phyloP scores from a whole-genome alignment of 2,113 vertebrate genomes.

The Pontoporia blainvillei region DNA sequence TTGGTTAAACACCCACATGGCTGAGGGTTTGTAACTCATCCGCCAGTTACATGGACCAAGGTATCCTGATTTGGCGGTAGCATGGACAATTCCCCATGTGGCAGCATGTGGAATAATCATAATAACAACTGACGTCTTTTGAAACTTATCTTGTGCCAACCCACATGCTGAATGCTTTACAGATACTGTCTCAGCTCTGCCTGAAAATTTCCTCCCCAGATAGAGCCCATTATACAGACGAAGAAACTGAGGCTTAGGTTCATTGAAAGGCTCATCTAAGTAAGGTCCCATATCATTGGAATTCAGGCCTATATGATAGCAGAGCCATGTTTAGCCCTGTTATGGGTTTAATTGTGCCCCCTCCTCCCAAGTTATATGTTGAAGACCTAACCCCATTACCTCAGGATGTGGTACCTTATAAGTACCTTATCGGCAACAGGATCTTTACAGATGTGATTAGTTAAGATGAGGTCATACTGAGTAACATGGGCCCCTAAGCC shows the following conservation, averaged over 20 bases:
- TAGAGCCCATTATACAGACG: neutral
- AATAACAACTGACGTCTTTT: neutral
- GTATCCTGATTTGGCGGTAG: neutral
- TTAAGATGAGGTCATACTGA: neutral
- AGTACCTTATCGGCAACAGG: neutral
- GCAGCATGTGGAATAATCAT: neutral
- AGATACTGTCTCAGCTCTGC: neutral
- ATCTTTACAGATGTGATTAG: neutral
- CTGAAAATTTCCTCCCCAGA: neutral
- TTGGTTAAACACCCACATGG: neutral
- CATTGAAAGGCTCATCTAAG: neutral
- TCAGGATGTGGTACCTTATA: neutral
- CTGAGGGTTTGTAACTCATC: neutral
- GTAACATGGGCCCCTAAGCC: neutral
- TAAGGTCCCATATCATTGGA: neutral
- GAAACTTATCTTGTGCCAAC: neutral
- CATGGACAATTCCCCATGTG: rapidly evolving
- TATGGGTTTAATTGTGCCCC: neutral
- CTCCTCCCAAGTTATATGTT: neutral
- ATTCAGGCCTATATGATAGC: neutral
- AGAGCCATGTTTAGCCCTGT: neutral
- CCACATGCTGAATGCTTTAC: neutral
- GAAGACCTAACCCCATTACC: neutral
- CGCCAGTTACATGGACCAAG: neutral
- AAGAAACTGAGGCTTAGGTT: neutral